Conservation (phyloP, 35 echinoderm and acorn worm species). For the Ophiothrix spiculata region DNA sequence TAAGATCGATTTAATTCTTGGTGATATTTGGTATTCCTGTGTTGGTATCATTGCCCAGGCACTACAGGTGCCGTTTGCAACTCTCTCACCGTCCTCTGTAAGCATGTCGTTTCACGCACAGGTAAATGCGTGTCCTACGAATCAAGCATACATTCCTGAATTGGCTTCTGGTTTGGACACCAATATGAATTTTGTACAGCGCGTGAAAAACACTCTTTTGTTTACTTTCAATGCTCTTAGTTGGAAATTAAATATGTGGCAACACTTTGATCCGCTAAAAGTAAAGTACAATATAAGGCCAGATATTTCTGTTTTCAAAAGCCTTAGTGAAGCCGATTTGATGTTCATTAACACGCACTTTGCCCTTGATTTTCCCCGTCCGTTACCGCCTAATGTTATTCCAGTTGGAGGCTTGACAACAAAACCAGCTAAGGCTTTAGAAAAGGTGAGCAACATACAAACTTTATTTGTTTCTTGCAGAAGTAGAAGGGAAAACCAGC, state of each 20-base stretch:
- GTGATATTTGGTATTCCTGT: too few relatives aligned
- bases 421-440: conserved; percentile 44
- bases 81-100: neutral
- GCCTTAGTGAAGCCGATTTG: conserved; percentile 28
- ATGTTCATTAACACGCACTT: conserved; percentile 56
- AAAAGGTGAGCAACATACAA: conserved; percentile 53
- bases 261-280: neutral
- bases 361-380: conserved; percentile 59
- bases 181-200: conserved; percentile 7
- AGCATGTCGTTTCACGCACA: too few relatives aligned
- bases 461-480: too few relatives aligned
- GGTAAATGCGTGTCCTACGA: conserved; percentile 37
- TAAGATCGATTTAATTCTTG: neutral
- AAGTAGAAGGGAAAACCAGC: too few relatives aligned
- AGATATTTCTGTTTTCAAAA: conserved; percentile 21
- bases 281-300: neutral
- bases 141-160: conserved; percentile 19
- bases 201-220: neutral
- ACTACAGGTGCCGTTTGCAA: neutral
- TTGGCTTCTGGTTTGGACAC: neutral
- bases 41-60: neutral
- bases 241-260: neutral
- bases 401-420: conserved; percentile 70
- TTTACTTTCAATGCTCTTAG: neutral
- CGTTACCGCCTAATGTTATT: conserved; percentile 54